Evolutionary conservation across 2,888 invertebrate species (phyloP).

Genomic region (Artemia sinica): DNA sequence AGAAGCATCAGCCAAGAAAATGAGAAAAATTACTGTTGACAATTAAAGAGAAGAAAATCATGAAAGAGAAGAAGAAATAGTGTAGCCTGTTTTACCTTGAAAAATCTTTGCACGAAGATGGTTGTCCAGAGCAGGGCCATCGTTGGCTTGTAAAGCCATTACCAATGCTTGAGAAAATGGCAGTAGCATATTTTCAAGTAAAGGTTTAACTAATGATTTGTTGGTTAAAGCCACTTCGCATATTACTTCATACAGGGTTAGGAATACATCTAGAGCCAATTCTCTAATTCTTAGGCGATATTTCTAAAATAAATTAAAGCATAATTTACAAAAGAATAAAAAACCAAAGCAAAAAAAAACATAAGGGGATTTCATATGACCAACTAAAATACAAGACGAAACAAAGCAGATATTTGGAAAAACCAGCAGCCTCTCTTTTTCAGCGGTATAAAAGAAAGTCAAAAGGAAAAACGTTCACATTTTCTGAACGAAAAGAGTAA

Average conservation of each 20-base stretch:
- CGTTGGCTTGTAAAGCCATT: constrained; percentile 39
- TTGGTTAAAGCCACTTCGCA: constrained; percentile 37
- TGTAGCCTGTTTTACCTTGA: constrained; percentile 31
- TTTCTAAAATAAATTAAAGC: constrained; percentile 32
- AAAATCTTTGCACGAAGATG: constrained; percentile 47
- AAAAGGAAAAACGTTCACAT: too few species aligned
- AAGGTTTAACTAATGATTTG: constrained; percentile 40
- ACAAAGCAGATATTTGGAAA: too few species aligned
- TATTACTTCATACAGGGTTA: constrained; percentile 41
- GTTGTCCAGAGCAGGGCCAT: constrained; percentile 40
- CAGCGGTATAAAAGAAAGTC: too few species aligned
- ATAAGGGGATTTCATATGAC: not conserved
- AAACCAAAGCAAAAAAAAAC: constrained; percentile 17
- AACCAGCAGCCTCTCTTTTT: too few species aligned
- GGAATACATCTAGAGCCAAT: constrained; percentile 48
- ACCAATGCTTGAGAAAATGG: constrained; percentile 47
- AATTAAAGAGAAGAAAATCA: too few species aligned
- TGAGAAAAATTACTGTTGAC: too few species aligned
- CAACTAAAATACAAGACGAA: too few species aligned
- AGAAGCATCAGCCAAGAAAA: too few species aligned
- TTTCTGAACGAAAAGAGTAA: too few species aligned
- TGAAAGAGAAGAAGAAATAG: too few species aligned
- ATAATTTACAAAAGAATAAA: constrained; percentile 14
- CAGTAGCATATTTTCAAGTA: constrained; percentile 47
- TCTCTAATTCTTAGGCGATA: constrained; percentile 42